Conservation (phyloP, 64 coral and sea anemone genomes). For the Dendronephthya gigantea region DNA sequence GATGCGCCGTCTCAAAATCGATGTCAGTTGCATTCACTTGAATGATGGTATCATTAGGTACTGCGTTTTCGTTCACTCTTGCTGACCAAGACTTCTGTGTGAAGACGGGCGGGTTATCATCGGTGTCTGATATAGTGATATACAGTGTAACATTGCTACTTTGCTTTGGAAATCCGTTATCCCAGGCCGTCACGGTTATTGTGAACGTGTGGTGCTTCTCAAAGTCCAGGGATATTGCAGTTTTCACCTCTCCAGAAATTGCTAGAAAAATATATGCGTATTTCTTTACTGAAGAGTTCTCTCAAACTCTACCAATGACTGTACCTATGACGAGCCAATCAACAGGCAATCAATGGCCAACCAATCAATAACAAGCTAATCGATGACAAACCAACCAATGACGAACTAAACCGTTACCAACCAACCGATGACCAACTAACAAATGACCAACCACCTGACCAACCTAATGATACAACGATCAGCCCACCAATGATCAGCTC, state of each 20-base stretch:
- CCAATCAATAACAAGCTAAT: too few relatives aligned
- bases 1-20: slow-evolving; percentile 50
- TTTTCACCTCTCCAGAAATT: slow-evolving; percentile 42
- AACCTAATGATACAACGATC: too few relatives aligned
- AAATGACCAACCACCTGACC: too few relatives aligned
- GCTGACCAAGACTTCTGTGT: slow-evolving; percentile 29
- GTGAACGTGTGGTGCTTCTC: slow-evolving; percentile 52
- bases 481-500: too few relatives aligned
- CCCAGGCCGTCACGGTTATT: slow-evolving; percentile 51
- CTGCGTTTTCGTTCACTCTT: slow-evolving; percentile 55
- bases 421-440: too few relatives aligned
- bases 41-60: slow-evolving; percentile 36
- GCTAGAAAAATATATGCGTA: too few relatives aligned
- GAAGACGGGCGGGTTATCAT: slow-evolving; percentile 83
- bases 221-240: slow-evolving; percentile 55
- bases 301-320: too few relatives aligned
- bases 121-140: slow-evolving; percentile 56
- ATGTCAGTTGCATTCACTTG: slow-evolving; percentile 73
- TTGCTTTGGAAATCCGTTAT: slow-evolving; percentile 39
- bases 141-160: slow-evolving; percentile 33
- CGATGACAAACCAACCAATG: too few relatives aligned
- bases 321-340: not conserved
- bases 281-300: too few relatives aligned
- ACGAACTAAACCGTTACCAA: too few relatives aligned
- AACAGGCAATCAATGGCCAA: too few relatives aligned